These are phyloP conservation scores for Osmerus eperlanus DNA, from an alignment of 2,113 vertebrate genomes.

Conservation along the genomic window DNA sequence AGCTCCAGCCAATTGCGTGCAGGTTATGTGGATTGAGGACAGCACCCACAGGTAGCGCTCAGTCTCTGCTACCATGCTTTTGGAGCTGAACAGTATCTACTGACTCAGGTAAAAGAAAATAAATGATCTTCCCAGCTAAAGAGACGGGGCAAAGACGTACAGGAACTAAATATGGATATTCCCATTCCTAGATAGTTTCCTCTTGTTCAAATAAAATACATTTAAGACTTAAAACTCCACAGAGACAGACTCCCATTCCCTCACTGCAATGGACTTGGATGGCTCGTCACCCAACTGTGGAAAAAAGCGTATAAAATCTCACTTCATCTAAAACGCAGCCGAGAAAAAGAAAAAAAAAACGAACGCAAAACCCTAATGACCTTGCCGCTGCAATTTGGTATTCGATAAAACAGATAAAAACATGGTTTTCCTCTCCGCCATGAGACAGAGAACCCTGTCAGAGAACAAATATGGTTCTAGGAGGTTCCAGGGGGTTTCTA, in stretches of 20 bases:
- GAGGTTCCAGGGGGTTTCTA: no score
- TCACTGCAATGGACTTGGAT: conserved; percentile 14
- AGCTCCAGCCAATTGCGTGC: no score
- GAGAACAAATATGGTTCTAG: no score
- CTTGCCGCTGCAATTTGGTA: conserved; percentile 5
- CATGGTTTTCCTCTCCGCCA: conserved; percentile 13
- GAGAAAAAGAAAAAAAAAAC: background rate
- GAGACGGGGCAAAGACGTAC: conserved; percentile 44
- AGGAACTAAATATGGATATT: conserved; percentile 36
- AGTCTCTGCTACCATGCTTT: no score
- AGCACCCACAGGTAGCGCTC: no score
- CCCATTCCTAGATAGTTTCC: conserved; percentile 21
- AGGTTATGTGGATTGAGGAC: no score
- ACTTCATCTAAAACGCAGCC: conserved; percentile 51
- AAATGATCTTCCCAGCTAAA: conserved; percentile 45
- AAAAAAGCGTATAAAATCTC: conserved; percentile 45
- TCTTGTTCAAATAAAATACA: conserved; percentile 32
- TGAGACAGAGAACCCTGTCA: background rate
- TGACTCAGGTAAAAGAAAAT: no score
- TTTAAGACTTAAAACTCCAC: conserved; percentile 23
- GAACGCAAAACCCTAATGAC: conserved; percentile 13
- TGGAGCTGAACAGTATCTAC: no score
- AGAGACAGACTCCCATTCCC: conserved; percentile 28
- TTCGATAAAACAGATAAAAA: conserved; percentile 27
- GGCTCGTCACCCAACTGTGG: conserved; percentile 17